Evolutionary conservation across 2,113 vertebrate genomes (phyloP), one percentile per base, ranked within the genome.

Genomic region (Lethenteron camtschaticum): DNA sequence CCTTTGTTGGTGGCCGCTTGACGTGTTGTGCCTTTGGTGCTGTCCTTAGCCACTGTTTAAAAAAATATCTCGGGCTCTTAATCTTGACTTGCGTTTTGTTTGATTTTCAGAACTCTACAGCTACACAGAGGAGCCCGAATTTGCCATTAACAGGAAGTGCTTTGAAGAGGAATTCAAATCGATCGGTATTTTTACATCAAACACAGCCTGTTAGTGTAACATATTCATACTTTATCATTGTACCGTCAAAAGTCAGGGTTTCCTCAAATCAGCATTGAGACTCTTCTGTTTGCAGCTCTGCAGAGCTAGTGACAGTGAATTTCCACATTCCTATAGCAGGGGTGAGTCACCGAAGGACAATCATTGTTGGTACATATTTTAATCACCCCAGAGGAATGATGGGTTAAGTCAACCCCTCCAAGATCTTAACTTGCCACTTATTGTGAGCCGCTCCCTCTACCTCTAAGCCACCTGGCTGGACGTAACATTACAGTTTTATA

Each of bases 101-200:
- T 70, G 68, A 74, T 72, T 20, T 72, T 12, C 79, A 99, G 94
- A 99, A 77, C 80, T 99, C 4, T 99, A 99, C 78, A 96, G 94
- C 77, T 99, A 99, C 73, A 99, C 94, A 0, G 94, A 99, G 76
- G 90, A 87, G 20, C 92, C 94, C 0, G 94, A 99, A 76, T 96
- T 96, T 77, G 77, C 83, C 73, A 80, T 91, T 68, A 99, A 99
- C 76, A 81, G 86, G 58, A 96, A 89, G 75, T 99, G 94, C 78
- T 96, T 99, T 68, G 88, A 95, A 74, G 90, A 96, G 20, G 94
- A 96, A 77, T 92, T 96, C 77, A 82, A 76, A 76, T 76, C 85
- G 73, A 88, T 96, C 2, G 81, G 94, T 99, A 78, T 81, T 77
- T 20, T 71, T 71, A 41, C 6, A 41, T 41, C 41, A 41, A 7